Base-by-base conservation (phyloP, 2,888 invertebrate species). In the Cryptocheilus praepositus region DNA sequence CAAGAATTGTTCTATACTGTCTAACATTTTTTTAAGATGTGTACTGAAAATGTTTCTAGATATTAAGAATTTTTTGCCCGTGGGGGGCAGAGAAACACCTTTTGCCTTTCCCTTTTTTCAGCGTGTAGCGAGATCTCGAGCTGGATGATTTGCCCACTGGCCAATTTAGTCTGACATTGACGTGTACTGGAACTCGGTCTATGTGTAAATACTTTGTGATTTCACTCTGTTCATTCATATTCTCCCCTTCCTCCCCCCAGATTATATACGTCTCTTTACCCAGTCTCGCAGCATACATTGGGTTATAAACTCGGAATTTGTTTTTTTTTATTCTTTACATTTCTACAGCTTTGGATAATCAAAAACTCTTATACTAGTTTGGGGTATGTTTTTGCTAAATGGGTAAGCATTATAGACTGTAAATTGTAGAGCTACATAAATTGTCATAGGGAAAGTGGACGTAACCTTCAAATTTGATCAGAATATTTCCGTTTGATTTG, bases 91-190 rank as follows among this genome's bases (percentile, higher is more conserved):
- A 73, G 74, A 69, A n/a, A n/a, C n/a, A 73, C 46, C 51, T 51
- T 56, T 67, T 68, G 73, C 73, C 76, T 74, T 79, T 77, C 68
- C 74, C 77, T 74, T 69, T 83, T 86, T 86, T 85, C 86, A 86
- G 86, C 85, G 67, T n/a, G n/a, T 81, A 81, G 81, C 82, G 81
- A 81, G 82, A 77, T 79, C 78, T 80, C 78, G 73, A 82, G 81
- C 81, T 81, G 81, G 84, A 81, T 71, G 80, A 80, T 81, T 81
- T 83, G 64, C 77, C 71, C 71, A 70, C 70, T 71, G 75, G 76
- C 77, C 62, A 73, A 69, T 73, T 79, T 75, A 74, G 64, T 76
- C 60, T 52, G 68, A 74, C 69, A 62, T 74, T 49, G 57, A 69
- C 69, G 64, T 69, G 36, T 11, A 36, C 36, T 36, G 11, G 70